A percentile compares a stretch with the other conserved stretches of the same genome.
phyloP scores from a whole-genome alignment of 2,113 vertebrate species.

The Tympanuchus pallidicinctus region DNA sequence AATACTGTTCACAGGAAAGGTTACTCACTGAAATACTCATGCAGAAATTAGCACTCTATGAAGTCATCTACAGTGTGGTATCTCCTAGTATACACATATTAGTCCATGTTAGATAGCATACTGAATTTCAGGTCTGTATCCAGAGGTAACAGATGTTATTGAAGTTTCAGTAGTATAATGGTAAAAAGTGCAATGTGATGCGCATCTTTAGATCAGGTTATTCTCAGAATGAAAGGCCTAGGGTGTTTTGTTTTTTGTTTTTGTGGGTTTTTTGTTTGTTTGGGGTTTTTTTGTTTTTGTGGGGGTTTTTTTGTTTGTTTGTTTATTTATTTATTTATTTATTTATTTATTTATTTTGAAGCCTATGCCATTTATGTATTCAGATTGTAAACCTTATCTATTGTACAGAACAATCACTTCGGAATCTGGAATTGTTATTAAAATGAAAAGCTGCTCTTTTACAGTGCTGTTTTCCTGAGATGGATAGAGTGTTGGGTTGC shows the following conservation, averaged over 20 bases:
- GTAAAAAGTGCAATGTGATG: background rate
- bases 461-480: background rate
- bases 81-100: background rate
- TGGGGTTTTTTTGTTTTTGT: too few species aligned
- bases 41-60: background rate
- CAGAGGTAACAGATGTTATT: background rate
- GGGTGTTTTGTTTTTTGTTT: background rate
- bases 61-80: background rate
- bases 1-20: background rate
- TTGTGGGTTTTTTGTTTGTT: too few species aligned
- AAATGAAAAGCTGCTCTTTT: background rate
- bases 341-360: background rate
- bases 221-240: background rate
- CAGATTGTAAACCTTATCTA: background rate
- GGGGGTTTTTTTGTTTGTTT: too few species aligned
- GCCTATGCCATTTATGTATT: background rate
- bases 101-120: background rate
- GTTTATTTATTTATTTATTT: too few species aligned
- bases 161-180: background rate
- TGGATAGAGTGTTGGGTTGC: background rate
- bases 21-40: background rate
- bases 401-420: too few species aligned
- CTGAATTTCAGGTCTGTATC: background rate
- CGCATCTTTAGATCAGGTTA: background rate
- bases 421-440: background rate